Evolutionary conservation across 2,113 vertebrate species (phyloP), one percentile per base, ranked within the genome.

Genomic region (Ellobius talpinus): DNA sequence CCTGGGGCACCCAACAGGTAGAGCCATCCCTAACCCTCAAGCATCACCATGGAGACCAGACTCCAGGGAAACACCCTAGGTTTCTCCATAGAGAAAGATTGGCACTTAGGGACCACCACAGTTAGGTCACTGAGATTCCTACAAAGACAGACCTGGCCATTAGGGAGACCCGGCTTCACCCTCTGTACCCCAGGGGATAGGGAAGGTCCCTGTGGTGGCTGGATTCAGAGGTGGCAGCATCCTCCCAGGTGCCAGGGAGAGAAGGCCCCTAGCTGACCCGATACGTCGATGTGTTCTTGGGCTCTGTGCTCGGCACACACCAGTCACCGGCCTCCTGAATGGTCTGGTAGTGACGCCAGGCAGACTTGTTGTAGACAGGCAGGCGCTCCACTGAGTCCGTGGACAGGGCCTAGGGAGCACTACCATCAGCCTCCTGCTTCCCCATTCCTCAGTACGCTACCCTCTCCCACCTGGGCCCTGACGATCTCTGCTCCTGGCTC

Each of bases 291-390:
- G 99, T 98, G 97, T 99, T 99, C 85, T 99, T 98, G 24, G 99
- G 99, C 96, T 99, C 99, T 1, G 98, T 99, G 81, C 99, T 99
- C 98, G 99, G 99, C 6, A 99, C 97, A 0, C 99, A 99, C 99
- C 99, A 99, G 98, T 99, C 99, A 3, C 99, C 99, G 0, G 98
- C 99, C 97, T 99, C 99, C 90, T 99, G 99, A 97, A 98, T 99
- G 96, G 99, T 98, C 98, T 99, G 99, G 98, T 99, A 99, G 98
- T 99, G 99, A 95, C 99, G 99, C 98, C 99, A 99, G 14, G 99
- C 99, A 0, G 99, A 99, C 98, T 99, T 99, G 98, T 99, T 99
- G 98, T 99, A 99, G 84, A 99, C 99, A 0, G 99, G 99, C 92
- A 99, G 98, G 87, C 99, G 98, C 97, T 99, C 99, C 96, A 99